Evolutionary conservation across 2,888 invertebrate genomes (phyloP), one percentile per base, ranked within the genome.

Genomic region (Furcula furcula): DNA sequence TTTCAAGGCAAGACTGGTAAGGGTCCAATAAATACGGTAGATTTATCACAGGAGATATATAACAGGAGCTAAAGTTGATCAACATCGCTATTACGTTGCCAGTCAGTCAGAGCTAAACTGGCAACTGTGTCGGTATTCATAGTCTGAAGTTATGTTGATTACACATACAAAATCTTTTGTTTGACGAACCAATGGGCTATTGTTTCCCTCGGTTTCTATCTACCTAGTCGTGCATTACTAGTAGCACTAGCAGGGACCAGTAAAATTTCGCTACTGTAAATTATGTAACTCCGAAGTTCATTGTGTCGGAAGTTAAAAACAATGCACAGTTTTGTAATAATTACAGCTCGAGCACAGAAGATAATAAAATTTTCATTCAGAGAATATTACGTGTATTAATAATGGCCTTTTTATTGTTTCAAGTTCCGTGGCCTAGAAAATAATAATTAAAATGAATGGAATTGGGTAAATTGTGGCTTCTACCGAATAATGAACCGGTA

Each of bases 191-290:
- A 41, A 43, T 31, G 37, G 27, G 36, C 46, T 43, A 58, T 65
- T 57, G 65, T 69, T 56, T 47, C 46, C 42, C 53, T 34, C 43
- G 50, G 55, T 63, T 68, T 62, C 53, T 59, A 54, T 59, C 50
- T 40, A 42, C 36, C 45, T 46, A 41, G 40, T 53, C 53, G 60
- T 61, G 59, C 57, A 52, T 64, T 61, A 55, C 55, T 22, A 1
- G 25, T 23, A 28, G 20, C 15, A 7, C 12, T 14, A 7, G 3
- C n/a, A 11, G 14, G 14, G 4, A 9, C 26, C 4, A 13, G 25
- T 25, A 6, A 13, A 9, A 7, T 1, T 14, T 4, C 12, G 31
- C 34, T 32, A 27, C 35, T 18, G 23, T 35, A 12, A 10, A 6
- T 50, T 50, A 47, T 42, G 36, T 46, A 40, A 57, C 29, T n/a